Evolutionary conservation across 2,888 invertebrate species (phyloP), one percentile per base, ranked within the genome.

Genomic region (Entomobrya multifasciata): DNA sequence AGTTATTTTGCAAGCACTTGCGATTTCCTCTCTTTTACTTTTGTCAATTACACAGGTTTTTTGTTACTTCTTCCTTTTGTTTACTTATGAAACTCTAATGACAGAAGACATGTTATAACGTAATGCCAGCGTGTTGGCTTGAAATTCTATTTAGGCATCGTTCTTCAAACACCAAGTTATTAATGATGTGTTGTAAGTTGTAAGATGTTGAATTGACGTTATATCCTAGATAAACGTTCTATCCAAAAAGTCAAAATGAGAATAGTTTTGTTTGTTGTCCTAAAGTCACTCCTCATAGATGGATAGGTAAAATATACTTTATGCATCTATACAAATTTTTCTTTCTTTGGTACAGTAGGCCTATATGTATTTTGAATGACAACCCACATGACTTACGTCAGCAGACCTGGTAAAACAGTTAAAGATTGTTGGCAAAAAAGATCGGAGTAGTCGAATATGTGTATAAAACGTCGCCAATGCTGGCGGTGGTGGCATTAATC

Each of bases 281-380:
- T 30, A 62, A 60, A 62, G 62, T 62, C 30, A 62, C 27, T 15
- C n/a, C n/a, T n/a, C n/a, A n/a, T n/a, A n/a, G n/a, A n/a, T n/a
- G n/a, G n/a, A n/a, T n/a, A n/a, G n/a, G n/a, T n/a, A n/a, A n/a
- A n/a, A n/a, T n/a, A n/a, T n/a, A n/a, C n/a, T n/a, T n/a, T n/a
- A n/a, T n/a, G n/a, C n/a, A n/a, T n/a, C n/a, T n/a, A n/a, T 30
- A 62, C 57, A 62, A n/a, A n/a, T n/a, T n/a, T n/a, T n/a, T n/a
- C n/a, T n/a, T n/a, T n/a, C 62, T 62, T 62, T 62, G 15, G 44
- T n/a, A n/a, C 6, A 25, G 6, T 62, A 20, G 62, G 20, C 11
- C 25, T 30, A 30, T 30, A 62, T 62, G 62, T 62, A n/a, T 62
- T 62, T 62, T 30, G 62, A 30, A 62, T 62, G 62, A 62, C 62